phyloP scores from a whole-genome alignment of 2,888 invertebrate species.

The Teleiodes luculella region DNA sequence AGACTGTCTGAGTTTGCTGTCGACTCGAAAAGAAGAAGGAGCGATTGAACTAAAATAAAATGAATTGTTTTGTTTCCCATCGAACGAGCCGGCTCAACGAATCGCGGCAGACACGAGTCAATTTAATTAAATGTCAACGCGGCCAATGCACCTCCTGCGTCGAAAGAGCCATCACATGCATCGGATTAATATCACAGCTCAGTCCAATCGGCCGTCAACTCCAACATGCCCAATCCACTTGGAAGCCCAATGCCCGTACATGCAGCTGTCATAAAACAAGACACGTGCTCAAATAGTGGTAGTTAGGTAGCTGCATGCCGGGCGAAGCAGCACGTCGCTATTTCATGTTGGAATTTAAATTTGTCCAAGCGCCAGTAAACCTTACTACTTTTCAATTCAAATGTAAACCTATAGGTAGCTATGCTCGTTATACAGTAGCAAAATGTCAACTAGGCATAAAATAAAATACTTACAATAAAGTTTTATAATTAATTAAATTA shows the following conservation, averaged over 20 bases:
- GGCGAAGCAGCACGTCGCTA: slow-evolving; percentile 7
- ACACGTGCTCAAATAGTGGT: slow-evolving; percentile 24
- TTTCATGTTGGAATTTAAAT: slow-evolving; percentile 33
- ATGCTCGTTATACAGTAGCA: background rate
- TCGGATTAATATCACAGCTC: slow-evolving; percentile 50
- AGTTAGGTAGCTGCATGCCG: slow-evolving; percentile 18
- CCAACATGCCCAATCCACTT: slow-evolving; percentile 26
- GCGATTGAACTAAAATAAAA: slow-evolving; percentile 19
- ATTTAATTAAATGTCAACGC: slow-evolving; percentile 69
- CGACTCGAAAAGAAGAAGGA: too few species aligned
- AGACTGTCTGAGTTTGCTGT: too few species aligned
- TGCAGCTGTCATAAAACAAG: slow-evolving; percentile 23
- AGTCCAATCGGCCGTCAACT: slow-evolving; percentile 38
- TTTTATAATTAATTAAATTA: too few species aligned
- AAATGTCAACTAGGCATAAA: too few species aligned
- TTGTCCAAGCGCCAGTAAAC: slow-evolving; percentile 14
- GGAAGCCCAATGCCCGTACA: slow-evolving; percentile 27
- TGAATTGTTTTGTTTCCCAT: slow-evolving; percentile 31
- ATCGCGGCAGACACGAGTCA: slow-evolving; percentile 49
- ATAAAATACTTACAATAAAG: too few species aligned
- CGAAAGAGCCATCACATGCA: slow-evolving; percentile 34
- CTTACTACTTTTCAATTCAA: slow-evolving; percentile 7
- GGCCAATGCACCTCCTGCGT: slow-evolving; percentile 45
- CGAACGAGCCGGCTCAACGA: slow-evolving; percentile 43
- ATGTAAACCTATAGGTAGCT: background rate